These are phyloP conservation scores for Pocillopora verrucosa DNA, from an alignment of 64 coral and sea anemone species.

Conservation along the genomic window DNA sequence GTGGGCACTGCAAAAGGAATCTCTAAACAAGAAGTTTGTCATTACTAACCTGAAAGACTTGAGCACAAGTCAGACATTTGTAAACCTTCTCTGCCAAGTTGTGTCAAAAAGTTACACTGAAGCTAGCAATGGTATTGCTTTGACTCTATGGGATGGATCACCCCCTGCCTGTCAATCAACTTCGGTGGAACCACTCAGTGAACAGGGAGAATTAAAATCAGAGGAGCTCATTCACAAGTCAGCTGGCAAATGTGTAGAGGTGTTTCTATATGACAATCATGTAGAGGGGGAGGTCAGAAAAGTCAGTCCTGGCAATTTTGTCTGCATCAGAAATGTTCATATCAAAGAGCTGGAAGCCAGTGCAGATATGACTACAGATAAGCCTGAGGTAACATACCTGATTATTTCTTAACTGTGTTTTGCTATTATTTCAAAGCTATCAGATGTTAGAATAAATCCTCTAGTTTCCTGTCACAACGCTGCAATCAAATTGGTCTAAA, in stretches of 20 bases:
- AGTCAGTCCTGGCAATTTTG: constrained; percentile 41
- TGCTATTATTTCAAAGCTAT: too few relatives aligned
- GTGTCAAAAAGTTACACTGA: constrained; percentile 11
- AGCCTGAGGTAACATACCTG: background rate
- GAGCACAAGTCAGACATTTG: background rate
- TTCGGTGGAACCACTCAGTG: constrained; percentile 1
- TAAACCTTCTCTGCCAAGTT: constrained; percentile 53
- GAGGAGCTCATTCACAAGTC: constrained; percentile 3
- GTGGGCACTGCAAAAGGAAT: constrained; percentile 27
- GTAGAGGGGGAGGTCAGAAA: background rate
- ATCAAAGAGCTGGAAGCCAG: background rate
- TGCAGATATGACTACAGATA: background rate
- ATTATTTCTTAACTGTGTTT: background rate
- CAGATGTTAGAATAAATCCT: too few relatives aligned
- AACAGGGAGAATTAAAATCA: background rate
- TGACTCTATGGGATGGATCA: constrained; percentile 63
- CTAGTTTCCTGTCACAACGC: too few relatives aligned
- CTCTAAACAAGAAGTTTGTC: constrained; percentile 12
- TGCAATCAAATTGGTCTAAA: too few relatives aligned
- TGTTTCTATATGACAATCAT: constrained; percentile 49
- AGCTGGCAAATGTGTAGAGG: background rate
- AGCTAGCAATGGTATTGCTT: background rate
- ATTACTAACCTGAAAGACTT: constrained; percentile 24
- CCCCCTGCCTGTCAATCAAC: constrained; percentile 35
- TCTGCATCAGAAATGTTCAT: constrained; percentile 59